These are phyloP conservation scores for Clunio marinus DNA, from an alignment of 2,888 invertebrate genomes.

Conservation along the genomic window DNA sequence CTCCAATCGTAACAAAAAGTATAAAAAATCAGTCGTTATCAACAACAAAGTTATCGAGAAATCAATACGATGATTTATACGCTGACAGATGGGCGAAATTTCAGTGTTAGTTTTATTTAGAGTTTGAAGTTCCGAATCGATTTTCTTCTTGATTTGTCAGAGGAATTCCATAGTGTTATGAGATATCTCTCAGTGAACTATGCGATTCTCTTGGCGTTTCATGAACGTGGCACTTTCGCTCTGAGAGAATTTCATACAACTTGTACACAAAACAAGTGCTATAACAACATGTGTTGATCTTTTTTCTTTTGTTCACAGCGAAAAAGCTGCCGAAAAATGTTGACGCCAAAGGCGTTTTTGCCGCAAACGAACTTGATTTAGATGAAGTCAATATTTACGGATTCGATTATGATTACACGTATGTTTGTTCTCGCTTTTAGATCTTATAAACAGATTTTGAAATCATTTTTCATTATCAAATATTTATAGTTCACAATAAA, in stretches of 20 bases:
- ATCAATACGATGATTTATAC: slow-evolving; percentile 35
- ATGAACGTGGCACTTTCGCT: too few relatives aligned
- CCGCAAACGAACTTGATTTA: slow-evolving; percentile 91
- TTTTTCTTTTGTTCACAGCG: slow-evolving; percentile 53
- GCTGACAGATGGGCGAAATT: slow-evolving; percentile 35
- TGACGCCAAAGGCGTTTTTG: slow-evolving; percentile 83
- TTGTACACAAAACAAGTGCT: slow-evolving; percentile 8
- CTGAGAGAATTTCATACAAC: slow-evolving; percentile 26
- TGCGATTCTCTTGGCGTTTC: too few relatives aligned
- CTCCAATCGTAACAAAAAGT: background rate
- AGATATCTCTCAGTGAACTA: too few relatives aligned
- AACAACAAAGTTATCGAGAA: background rate
- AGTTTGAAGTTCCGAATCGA: background rate
- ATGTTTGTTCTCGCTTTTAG: too few relatives aligned
- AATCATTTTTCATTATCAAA: too few relatives aligned
- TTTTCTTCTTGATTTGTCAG: slow-evolving; percentile 2
- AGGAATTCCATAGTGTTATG: too few relatives aligned
- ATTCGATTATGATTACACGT: slow-evolving; percentile 97
- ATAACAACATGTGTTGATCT: background rate
- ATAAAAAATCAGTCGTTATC: slow-evolving; percentile 1
- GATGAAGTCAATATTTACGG: slow-evolving; percentile 91
- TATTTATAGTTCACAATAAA: too few relatives aligned
- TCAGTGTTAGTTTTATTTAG: slow-evolving; percentile 18
- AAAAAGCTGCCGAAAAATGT: slow-evolving; percentile 85
- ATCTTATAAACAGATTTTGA: too few relatives aligned